These are phyloP conservation scores for Callionymus lyra DNA, from an alignment of 2,113 vertebrate species.

Conservation along the genomic window DNA sequence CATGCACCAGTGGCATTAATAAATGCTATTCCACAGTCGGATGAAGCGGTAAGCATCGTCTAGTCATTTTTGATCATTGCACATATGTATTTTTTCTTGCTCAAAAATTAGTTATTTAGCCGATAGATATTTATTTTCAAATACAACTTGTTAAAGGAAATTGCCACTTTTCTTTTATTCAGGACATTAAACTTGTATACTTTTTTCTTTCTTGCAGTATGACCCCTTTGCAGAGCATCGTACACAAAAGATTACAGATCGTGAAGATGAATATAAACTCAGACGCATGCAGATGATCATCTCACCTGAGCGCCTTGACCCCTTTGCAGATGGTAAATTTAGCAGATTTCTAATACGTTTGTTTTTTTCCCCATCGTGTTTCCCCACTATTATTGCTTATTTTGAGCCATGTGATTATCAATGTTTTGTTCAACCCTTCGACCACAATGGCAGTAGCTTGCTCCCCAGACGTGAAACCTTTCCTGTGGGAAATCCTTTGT, in stretches of 20 bases:
- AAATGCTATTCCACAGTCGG: slow-evolving; percentile 94
- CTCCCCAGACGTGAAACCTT: slow-evolving; percentile 54
- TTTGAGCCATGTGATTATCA: slow-evolving; percentile 7
- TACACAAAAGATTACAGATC: slow-evolving; percentile 90
- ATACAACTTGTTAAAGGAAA: too few relatives aligned
- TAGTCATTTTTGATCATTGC: not conserved
- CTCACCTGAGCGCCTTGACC: slow-evolving; percentile 96
- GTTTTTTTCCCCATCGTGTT: slow-evolving; percentile 18
- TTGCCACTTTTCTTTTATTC: too few relatives aligned
- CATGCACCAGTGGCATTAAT: slow-evolving; percentile 94
- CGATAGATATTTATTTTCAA: too few relatives aligned
- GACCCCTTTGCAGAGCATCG: slow-evolving; percentile 96
- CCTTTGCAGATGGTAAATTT: slow-evolving; percentile 97
- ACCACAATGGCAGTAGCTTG: slow-evolving; percentile 60
- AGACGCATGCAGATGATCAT: slow-evolving; percentile 96
- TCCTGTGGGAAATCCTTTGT: slow-evolving; percentile 42
- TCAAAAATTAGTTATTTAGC: too few relatives aligned
- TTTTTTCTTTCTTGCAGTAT: slow-evolving; percentile 65
- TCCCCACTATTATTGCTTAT: slow-evolving; percentile 25
- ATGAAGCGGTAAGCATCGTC: slow-evolving; percentile 76
- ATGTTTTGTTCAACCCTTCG: slow-evolving; percentile 60
- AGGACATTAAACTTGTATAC: too few relatives aligned
- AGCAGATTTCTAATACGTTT: slow-evolving; percentile 18
- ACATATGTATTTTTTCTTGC: too few relatives aligned
- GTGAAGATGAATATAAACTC: slow-evolving; percentile 96